These are phyloP conservation scores for Punctoribates punctum DNA, from an alignment of 2,888 invertebrate species.

Conservation along the genomic window DNA sequence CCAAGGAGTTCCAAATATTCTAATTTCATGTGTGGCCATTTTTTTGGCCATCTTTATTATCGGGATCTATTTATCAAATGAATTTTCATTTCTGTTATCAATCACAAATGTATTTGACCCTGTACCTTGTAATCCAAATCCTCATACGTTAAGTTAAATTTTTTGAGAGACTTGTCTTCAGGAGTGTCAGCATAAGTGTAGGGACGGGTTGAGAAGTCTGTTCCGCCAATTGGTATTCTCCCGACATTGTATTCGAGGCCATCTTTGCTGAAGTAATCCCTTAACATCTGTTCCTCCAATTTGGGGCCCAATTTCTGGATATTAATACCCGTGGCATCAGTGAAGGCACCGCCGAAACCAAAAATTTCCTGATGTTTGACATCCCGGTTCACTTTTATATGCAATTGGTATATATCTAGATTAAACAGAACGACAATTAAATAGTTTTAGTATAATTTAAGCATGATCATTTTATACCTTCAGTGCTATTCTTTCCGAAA, in stretches of 20 bases:
- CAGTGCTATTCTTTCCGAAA: neutral
- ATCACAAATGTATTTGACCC: slow-evolving; percentile 53
- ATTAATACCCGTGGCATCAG: slow-evolving; percentile 67
- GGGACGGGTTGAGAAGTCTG: slow-evolving; percentile 74
- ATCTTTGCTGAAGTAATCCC: slow-evolving; percentile 54
- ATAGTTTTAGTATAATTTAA: too few species aligned
- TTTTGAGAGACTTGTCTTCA: slow-evolving; percentile 57
- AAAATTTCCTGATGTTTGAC: slow-evolving; percentile 63
- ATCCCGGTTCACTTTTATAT: slow-evolving; percentile 5
- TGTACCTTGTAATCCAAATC: slow-evolving; percentile 68
- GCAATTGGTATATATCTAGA: too few species aligned
- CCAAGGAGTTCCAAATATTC: slow-evolving; percentile 59
- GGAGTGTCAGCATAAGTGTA: slow-evolving; percentile 73
- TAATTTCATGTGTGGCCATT: slow-evolving; percentile 64
- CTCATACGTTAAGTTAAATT: slow-evolving; percentile 65
- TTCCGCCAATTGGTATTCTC: slow-evolving; percentile 76
- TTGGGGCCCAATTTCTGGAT: slow-evolving; percentile 59
- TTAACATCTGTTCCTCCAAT: slow-evolving; percentile 57
- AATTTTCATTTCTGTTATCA: slow-evolving; percentile 42
- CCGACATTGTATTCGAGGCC: slow-evolving; percentile 76
- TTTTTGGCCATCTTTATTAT: slow-evolving; percentile 52
- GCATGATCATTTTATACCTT: neutral
- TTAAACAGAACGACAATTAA: too few species aligned
- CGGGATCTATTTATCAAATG: slow-evolving; percentile 55
- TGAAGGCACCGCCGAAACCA: slow-evolving; percentile 85